These are phyloP conservation scores for Ceramica pisi DNA, from an alignment of 2,888 invertebrate genomes.

Conservation along the genomic window DNA sequence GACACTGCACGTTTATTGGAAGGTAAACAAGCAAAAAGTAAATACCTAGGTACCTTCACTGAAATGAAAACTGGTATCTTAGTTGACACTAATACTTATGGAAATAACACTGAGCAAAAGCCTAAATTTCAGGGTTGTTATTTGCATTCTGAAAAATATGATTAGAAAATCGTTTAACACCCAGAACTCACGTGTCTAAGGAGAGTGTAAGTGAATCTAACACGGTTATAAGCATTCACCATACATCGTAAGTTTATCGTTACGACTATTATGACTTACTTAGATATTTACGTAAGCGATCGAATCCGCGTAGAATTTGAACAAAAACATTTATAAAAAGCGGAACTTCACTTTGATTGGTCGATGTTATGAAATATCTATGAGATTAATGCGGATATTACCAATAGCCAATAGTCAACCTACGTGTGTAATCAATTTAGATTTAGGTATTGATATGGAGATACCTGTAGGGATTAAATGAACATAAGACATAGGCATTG, in stretches of 20 bases:
- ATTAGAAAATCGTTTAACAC: too few species aligned
- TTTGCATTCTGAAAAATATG: too few species aligned
- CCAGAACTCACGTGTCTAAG: too few species aligned
- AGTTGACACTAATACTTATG: too few species aligned
- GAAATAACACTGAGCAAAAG: too few species aligned
- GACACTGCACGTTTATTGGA: too few species aligned
- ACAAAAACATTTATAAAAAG: slow-evolving; percentile 59
- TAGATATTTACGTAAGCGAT: slow-evolving; percentile 50
- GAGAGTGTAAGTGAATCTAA: slow-evolving; percentile 6
- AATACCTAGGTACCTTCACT: too few species aligned
- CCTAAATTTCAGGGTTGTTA: too few species aligned
- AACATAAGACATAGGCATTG: background rate
- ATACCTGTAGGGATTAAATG: background rate
- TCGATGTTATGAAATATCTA: slow-evolving; percentile 32
- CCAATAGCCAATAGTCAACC: slow-evolving; percentile 1
- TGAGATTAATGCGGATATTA: slow-evolving; percentile 23
- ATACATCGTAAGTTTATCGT: slow-evolving; percentile 14
- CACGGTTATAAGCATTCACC: background rate
- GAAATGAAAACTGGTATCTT: too few species aligned
- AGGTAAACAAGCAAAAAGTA: too few species aligned
- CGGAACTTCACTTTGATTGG: slow-evolving; percentile 40
- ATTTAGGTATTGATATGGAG: slow-evolving; percentile 16
- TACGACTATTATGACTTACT: slow-evolving; percentile 46
- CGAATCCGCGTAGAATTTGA: slow-evolving; percentile 41
- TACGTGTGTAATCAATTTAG: slow-evolving; percentile 13